Conservation (phyloP, 2,888 invertebrate species). For the Athalia rosae region DNA sequence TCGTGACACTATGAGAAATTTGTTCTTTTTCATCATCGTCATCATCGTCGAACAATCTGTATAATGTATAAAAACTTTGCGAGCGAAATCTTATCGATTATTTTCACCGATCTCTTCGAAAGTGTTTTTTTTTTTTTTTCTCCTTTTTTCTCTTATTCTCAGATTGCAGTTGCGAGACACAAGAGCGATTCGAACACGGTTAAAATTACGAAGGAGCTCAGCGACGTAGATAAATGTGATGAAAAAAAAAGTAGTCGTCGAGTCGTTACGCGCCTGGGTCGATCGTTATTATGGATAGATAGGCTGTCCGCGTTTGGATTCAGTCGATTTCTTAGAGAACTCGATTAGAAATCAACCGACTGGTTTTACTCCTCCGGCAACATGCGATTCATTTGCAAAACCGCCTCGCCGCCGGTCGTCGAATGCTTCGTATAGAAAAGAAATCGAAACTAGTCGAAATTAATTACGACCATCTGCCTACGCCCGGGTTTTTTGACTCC, state of each 20-base stretch:
- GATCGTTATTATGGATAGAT: not conserved
- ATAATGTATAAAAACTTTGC: no score
- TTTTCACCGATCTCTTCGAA: no score
- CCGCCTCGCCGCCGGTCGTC: not conserved
- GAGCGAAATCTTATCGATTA: no score
- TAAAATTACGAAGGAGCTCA: not conserved
- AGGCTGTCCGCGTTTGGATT: slow-evolving; percentile 23
- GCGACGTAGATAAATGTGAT: not conserved
- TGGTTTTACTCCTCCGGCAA: not conserved
- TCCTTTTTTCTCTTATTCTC: no score
- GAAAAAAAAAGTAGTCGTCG: slow-evolving; percentile 26
- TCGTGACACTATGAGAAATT: no score
- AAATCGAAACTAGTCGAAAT: slow-evolving; percentile 39
- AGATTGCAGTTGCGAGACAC: no score
- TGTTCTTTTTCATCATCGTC: no score
- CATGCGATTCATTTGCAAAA: slow-evolving; percentile 13
- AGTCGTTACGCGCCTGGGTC: slow-evolving; percentile 2
- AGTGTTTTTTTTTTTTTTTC: no score
- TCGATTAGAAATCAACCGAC: slow-evolving; percentile 39
- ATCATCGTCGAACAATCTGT: no score
- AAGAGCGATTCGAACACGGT: no score
- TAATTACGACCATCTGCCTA: slow-evolving; percentile 32
- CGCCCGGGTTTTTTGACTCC: not conserved
- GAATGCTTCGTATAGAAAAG: slow-evolving; percentile 27
- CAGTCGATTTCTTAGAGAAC: slow-evolving; percentile 19